These are phyloP conservation scores for Limnothrissa miodon DNA, from an alignment of 2,113 vertebrate genomes.

Conservation along the genomic window DNA sequence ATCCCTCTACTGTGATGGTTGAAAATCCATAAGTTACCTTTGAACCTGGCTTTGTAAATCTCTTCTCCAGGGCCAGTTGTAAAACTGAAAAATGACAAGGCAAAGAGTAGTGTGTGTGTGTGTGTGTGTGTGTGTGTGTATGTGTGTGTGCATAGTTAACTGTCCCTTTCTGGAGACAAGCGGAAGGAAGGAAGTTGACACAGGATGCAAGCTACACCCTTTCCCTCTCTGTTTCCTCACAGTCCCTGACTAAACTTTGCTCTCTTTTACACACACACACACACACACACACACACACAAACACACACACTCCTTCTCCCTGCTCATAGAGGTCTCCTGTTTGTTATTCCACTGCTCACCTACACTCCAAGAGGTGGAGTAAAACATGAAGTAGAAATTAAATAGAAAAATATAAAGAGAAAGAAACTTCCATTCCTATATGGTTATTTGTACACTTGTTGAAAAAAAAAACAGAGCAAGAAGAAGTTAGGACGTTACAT, in stretches of 20 bases:
- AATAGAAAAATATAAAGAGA: neutral
- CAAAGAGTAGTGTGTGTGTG: neutral
- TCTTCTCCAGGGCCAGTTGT: neutral
- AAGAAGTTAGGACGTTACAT: too few relatives aligned
- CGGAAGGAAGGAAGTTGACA: conserved; percentile 65
- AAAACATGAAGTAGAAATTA: neutral
- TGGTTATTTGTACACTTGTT: too few relatives aligned
- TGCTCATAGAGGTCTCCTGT: neutral
- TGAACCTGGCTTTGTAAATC: neutral
- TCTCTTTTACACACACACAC: conserved; percentile 20
- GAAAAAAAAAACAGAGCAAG: too few relatives aligned
- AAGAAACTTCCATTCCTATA: too few relatives aligned
- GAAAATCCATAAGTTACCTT: neutral
- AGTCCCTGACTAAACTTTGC: conserved; percentile 45
- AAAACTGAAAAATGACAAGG: neutral
- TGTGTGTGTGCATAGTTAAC: conserved; percentile 16
- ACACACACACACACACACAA: too few relatives aligned
- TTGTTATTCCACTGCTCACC: neutral
- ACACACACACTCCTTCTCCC: neutral
- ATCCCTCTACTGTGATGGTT: neutral
- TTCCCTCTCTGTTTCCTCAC: conserved; percentile 57
- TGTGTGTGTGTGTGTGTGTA: neutral
- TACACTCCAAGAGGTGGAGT: neutral
- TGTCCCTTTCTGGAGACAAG: conserved; percentile 51
- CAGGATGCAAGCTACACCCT: conserved; percentile 71